Evolutionary conservation across 2,888 invertebrate genomes (phyloP).

Genomic region (Caenorhabditis afra): DNA sequence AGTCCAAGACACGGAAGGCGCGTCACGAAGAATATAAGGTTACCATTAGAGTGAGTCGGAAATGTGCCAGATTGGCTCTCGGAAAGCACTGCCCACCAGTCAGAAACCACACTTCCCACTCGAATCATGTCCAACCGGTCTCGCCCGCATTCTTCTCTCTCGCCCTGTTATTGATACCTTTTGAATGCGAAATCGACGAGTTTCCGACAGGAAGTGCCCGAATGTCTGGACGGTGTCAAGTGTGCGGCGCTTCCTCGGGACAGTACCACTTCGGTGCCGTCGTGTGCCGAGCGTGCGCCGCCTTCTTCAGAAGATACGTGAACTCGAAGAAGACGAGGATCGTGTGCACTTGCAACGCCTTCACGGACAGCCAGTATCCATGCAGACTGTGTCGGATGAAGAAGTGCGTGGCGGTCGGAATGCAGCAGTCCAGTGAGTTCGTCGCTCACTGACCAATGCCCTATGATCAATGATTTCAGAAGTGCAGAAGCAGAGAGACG

Average conservation of each 20-base stretch:
- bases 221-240: constrained; percentile 20
- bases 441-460: not conserved
- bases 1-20: too few species aligned
- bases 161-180: too few species aligned
- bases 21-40: too few species aligned
- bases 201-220: not conserved
- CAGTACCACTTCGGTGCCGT: constrained; percentile 46
- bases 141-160: not conserved
- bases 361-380: constrained; percentile 45
- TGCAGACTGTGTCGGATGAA: constrained; percentile 49
- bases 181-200: too few species aligned
- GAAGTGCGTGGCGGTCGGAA: constrained; percentile 38
- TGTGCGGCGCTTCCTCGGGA: constrained; percentile 19
- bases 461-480: constrained; percentile 18
- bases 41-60: too few species aligned
- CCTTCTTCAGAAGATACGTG: constrained; percentile 49
- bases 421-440: constrained; percentile 26
- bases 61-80: too few species aligned
- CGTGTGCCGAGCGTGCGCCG: constrained; percentile 43
- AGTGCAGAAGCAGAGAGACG: constrained; percentile 40
- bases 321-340: constrained; percentile 37
- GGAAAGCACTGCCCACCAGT: too few species aligned
- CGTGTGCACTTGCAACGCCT: constrained; percentile 31
- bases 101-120: too few species aligned
- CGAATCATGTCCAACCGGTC: constrained; percentile 5